Evolutionary conservation across 2,113 vertebrate genomes (phyloP), one percentile per base, ranked within the genome.

Genomic region (Mastomys coucha): DNA sequence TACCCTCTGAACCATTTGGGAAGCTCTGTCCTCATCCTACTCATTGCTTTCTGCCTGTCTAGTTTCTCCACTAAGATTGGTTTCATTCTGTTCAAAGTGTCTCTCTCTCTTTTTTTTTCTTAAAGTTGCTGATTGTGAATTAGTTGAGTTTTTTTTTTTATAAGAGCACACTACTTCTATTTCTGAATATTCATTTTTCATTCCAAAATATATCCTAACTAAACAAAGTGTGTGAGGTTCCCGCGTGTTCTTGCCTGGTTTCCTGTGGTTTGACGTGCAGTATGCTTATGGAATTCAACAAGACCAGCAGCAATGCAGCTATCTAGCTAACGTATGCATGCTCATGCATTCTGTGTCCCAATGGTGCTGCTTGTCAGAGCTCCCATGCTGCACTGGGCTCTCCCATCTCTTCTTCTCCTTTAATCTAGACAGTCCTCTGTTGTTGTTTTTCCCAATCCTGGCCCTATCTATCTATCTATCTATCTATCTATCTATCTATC

Each of bases 81-180:
- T 89, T 84, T 60, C 26, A 45, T 92, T 88, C 22, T 89, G 70
- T 49, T 53, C 42, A 28, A 28, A 88, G 65, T 26, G 14, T 20
- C 36, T 11, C 3, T 42, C 49, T 89, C 60, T 20, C 26, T 80
- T 8, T 78, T 65, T 58, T 33, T 67, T 1, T 31, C 16, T 84
- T 28, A 9, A 2, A 31, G n/a, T 49, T 58, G 53, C 26, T 60
- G 60, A 16, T 42, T 53, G 65, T 80, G 73, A 91, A 58, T 93
- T 75, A 28, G 51, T 67, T 87, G 5, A 6, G 5, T 28, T 81
- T 88, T 96, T 94, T 36, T 81, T 88, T 96, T 94, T 36, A n/a
- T 93, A 13, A 58, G 53, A 81, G 56, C 53, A 58, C 36, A 58
- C 6, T 58, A 56, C 33, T 81, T 81, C 80, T 33, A n/a, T 67